Base-by-base conservation (phyloP, 2,797 vertebrate species). In the Rhadinocentrus ornatus region DNA sequence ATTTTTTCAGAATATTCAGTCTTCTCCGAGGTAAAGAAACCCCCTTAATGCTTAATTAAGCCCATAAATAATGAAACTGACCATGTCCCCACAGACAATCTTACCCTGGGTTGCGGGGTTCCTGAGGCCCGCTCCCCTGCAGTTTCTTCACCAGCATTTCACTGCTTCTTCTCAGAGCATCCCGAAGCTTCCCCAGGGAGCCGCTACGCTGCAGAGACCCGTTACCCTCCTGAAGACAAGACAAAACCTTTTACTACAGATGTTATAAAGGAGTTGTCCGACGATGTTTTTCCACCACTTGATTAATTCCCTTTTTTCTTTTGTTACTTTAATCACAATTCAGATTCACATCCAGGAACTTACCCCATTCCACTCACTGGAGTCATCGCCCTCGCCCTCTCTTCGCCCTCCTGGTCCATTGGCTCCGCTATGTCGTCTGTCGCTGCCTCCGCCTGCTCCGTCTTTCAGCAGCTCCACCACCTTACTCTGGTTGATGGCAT, bases 91-190 rank as follows among this genome's bases (percentile, higher is more conserved):
- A 29, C n/a, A 69, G 12, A 26, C 9, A 1, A 1, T 22, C 83
- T 93, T 63, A 97, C 96, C 96, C 95, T 0, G 95, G 92, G 88
- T 96, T 97, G 8, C 95, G 93, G 27, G 96, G 90, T 26, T 97
- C 96, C 71, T 96, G 96, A 0, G 96, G 95, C 16, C 93, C 91
- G 18, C 94, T 96, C 24, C 96, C 96, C 82, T 97, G 96, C 66
- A 97, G 92, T 69, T 97, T 97, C 91, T 96, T 97, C 81, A 97
- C 96, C 88, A 97, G 90, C 95, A 96, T 97, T 89, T 96, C 96
- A 16, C 96, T 97, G 93, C 96, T 97, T 62, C 95, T 94, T n/a
- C 96, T 91, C 88, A 97, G 89, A 7, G 96, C 95, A 0, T 97
- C 96, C 0, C 96, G 94, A 41, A 97, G 93, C 87, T 97, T 97